Percentiles rank a stretch among this genome's conserved stretches.
Evolutionary conservation across 2,113 vertebrate species (phyloP).

Genomic region (Murina feae): DNA sequence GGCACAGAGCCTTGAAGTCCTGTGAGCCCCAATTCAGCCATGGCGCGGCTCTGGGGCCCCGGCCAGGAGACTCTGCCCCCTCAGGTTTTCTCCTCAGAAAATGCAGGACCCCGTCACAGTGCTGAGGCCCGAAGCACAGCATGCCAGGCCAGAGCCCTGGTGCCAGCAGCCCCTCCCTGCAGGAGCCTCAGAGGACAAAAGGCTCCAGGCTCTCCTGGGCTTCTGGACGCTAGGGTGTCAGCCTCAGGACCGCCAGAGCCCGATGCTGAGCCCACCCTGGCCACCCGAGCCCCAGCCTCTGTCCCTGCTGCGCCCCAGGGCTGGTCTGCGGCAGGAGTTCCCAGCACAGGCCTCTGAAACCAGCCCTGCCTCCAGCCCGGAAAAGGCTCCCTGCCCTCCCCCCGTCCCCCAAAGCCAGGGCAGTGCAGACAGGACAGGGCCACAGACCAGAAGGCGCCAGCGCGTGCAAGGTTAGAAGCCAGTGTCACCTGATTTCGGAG

Average conservation of each 20-base stretch:
- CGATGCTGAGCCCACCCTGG: not conserved
- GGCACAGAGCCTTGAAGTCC: not conserved
- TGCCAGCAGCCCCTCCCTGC: not conserved
- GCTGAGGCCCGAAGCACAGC: not conserved
- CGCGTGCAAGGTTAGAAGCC: constrained; percentile 82
- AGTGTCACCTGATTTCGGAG: constrained; percentile 97
- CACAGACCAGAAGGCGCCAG: constrained; percentile 72
- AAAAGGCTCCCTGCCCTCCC: not conserved
- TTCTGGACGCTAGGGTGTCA: not conserved
- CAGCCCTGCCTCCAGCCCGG: not conserved
- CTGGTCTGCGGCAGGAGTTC: not conserved
- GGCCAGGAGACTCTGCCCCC: not conserved
- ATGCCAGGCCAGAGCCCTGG: not conserved
- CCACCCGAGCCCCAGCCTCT: not conserved
- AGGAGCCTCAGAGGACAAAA: not conserved
- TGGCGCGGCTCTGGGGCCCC: not conserved
- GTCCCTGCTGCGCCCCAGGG: not conserved
- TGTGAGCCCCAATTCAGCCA: not conserved
- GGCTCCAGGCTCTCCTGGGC: not conserved
- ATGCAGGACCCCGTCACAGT: not conserved
- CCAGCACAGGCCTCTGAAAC: not conserved
- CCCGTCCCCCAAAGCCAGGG: not conserved
- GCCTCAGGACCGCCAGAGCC: not conserved
- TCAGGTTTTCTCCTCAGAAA: not conserved
- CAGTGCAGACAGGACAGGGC: not conserved